These are phyloP conservation scores for Heliocidaris tuberculata DNA, from an alignment of 35 echinoderm and acorn worm genomes.

Conservation along the genomic window DNA sequence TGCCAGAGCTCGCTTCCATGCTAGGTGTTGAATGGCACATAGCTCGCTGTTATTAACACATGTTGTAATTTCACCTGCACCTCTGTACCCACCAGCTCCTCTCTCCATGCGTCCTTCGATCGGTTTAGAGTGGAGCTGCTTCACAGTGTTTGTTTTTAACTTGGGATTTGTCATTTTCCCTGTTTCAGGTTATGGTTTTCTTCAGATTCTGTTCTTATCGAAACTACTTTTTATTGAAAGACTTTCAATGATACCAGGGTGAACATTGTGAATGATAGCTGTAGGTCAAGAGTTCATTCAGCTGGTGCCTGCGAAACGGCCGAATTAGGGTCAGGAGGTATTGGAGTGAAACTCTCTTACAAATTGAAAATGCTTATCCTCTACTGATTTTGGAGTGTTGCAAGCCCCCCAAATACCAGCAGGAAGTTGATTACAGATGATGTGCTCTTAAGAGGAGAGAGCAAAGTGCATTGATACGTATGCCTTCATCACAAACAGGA, in stretches of 20 bases:
- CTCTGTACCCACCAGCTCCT: neutral
- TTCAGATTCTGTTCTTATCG: neutral
- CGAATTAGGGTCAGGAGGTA: neutral
- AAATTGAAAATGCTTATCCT: neutral
- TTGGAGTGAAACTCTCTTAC: neutral
- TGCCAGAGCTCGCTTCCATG: neutral
- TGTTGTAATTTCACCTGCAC: conserved; percentile 16
- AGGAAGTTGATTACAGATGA: conserved; percentile 24
- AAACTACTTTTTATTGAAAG: neutral
- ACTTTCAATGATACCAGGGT: neutral
- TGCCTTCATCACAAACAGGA: conserved; percentile 14
- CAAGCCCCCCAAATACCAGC: neutral
- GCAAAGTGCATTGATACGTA: conserved; percentile 19
- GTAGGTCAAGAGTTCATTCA: neutral
- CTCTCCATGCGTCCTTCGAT: neutral
- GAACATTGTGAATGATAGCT: neutral
- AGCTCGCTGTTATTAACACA: conserved; percentile 9
- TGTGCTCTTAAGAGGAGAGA: conserved; percentile 28
- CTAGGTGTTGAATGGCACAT: conserved; percentile 12
- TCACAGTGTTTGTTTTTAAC: neutral
- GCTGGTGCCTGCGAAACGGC: neutral
- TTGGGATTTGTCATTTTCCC: neutral
- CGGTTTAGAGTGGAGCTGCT: neutral
- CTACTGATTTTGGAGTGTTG: neutral
- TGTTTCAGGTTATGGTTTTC: neutral